Evolutionary conservation across 2,797 vertebrate genomes (phyloP), one percentile per base, ranked within the genome.

Genomic region (Onychomys arenicola): DNA sequence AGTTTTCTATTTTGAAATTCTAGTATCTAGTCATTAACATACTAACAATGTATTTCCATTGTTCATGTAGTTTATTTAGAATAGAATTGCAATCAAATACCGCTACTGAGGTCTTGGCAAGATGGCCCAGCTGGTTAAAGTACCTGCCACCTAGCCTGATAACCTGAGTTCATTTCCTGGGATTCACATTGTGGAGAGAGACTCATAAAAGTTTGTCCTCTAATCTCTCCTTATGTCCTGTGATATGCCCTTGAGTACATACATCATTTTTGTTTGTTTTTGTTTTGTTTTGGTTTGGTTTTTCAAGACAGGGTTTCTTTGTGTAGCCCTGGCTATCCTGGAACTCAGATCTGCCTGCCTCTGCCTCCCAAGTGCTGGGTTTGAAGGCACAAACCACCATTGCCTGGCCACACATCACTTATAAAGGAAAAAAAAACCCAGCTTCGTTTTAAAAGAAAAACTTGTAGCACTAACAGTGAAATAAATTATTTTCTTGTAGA

Each of bases 401-500:
- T 9, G 9, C 34, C n/a, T 37, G 8, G n/a, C 69, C n/a, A 73
- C n/a, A 37, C n/a, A 73, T 23, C 19, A 37, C 19, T 12, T 46
- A 46, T 21, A 29, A 40, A 16, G n/a, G 7, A 21, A 67, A 67
- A 73, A 73, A 55, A 61, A 32, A 46, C 49, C 19, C 37, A 12
- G 2, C 14, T 37, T 37, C 9, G 55, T 86, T 63, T 82, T 23
- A 17, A 73, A 49, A 88, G 67, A 55, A 75, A 52, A 52, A 29
- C 8, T 55, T 95, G 27, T 57, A 57, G 49, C 16, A 40, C 49
- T 77, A 29, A 21, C 4, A 49, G 83, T 19, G 29, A 55, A 95
- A n/a, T 93, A 46, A 69, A 37, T 32, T 92, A 17, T 93, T 97
- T 37, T 89, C n/a, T 93, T 93, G 7, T 95, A 99, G 99, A 93